phyloP scores from a whole-genome alignment of 2,797 vertebrate species.

The Rhinoraja longicauda region DNA sequence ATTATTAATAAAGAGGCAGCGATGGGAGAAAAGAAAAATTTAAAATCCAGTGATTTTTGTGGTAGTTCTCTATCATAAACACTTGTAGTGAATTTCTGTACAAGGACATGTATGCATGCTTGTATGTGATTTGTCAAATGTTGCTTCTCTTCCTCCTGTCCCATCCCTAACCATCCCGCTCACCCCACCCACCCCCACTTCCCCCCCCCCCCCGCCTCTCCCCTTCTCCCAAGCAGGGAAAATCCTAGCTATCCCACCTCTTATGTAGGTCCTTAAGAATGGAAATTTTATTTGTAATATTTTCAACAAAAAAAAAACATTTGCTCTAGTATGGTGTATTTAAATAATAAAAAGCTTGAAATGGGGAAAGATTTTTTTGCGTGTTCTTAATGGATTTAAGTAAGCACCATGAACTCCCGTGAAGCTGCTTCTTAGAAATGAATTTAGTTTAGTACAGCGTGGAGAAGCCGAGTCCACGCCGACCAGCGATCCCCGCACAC shows the following conservation, averaged over 20 bases:
- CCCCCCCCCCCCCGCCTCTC: too few species aligned
- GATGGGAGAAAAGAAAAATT: constrained; percentile 68
- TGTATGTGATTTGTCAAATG: constrained; percentile 93
- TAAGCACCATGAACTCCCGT: background rate
- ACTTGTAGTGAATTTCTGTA: constrained; percentile 98
- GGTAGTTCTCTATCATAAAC: constrained; percentile 81
- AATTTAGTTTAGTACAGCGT: constrained; percentile 45
- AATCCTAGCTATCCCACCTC: constrained; percentile 73
- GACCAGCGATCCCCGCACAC: too few species aligned
- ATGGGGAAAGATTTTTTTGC: constrained; percentile 17
- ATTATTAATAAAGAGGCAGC: constrained; percentile 60
- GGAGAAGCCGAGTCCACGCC: too few species aligned
- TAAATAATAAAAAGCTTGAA: constrained; percentile 88
- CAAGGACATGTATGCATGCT: constrained; percentile 99
- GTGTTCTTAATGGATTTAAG: constrained; percentile 23
- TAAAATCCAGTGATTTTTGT: constrained; percentile 80
- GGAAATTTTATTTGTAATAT: constrained; percentile 99
- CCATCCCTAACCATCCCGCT: constrained; percentile 67
- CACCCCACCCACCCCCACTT: too few species aligned
- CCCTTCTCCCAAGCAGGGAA: constrained; percentile 40
- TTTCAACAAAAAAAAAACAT: constrained; percentile 95
- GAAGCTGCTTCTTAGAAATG: constrained; percentile 24
- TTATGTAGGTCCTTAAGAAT: constrained; percentile 93
- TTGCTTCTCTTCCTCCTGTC: constrained; percentile 67
- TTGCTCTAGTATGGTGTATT: constrained; percentile 99